Evolutionary conservation across 2,888 invertebrate genomes (phyloP), one percentile per base, ranked within the genome.

Genomic region (Andrena minutula): DNA sequence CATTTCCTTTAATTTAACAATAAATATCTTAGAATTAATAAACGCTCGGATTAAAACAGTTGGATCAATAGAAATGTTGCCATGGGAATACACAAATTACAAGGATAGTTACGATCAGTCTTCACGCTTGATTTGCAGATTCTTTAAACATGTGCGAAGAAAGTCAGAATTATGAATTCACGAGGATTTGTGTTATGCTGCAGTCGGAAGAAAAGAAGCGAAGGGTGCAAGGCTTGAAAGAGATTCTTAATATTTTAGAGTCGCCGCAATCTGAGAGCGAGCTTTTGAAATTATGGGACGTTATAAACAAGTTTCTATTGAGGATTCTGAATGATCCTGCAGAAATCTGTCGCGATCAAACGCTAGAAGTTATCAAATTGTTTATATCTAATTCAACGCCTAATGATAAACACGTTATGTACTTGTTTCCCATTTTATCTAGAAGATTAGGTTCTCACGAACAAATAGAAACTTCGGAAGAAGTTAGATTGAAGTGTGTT

Each of bases 381-480:
- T 95, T 96, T 84, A 92, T 96, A 16, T 93, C 95, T 20, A 94
- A 94, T 41, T 91, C 97, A 32, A 96, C 96, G 0, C 93, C 95
- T 0, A 95, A 96, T 85, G 97, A 97, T 86, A 97, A 96, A 83
- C 96, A 97, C 92, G 94, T 98, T 69, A 96, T 96, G 0, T 97
- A 97, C 85, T 94, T 98, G 20, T 94, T 98, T 49, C 97, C 98
- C 1, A 95, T 97, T 1, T 92, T 98, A 80, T 95, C 96, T 0
- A 96, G 97, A 88, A 96, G 98, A 80, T 95, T 99, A 84, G 98
- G 97, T 0, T 96, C 96, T 74, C 95, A 96, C 53, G 98, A 98
- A 92, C 95, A 97, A 58, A 91, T 95, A 3, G 97, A 97, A 92
- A 93, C 95, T 53, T 96, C 96, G 0, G 99, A 99, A 94, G 99